Evolutionary conservation across 2,113 vertebrate species (phyloP).

Genomic region (Dicrurus megarhynchus): DNA sequence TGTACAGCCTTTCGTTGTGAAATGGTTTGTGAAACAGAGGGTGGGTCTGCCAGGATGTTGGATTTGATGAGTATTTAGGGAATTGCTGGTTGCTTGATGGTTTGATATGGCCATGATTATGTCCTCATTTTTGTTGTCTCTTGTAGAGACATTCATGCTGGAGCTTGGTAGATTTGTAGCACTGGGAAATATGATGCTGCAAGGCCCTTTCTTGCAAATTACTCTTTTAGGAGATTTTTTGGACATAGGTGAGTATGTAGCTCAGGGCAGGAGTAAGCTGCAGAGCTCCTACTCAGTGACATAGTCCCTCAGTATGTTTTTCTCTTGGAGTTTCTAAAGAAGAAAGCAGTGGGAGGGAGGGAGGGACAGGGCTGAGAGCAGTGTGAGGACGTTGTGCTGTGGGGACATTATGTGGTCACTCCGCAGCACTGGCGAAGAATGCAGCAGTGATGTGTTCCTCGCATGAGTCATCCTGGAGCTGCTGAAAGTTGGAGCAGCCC

Average conservation of each 20-base stretch:
- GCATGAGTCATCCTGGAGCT: background rate
- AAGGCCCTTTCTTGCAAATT: background rate
- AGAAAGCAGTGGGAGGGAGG: background rate
- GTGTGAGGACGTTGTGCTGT: background rate
- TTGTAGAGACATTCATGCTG: background rate
- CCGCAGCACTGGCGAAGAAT: background rate
- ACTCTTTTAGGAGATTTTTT: background rate
- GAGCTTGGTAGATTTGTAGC: background rate
- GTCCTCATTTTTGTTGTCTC: background rate
- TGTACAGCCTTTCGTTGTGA: background rate
- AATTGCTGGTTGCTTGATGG: background rate
- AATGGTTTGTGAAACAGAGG: background rate
- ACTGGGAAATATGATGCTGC: fast-evolving
- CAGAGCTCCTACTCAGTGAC: background rate
- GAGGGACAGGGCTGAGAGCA: background rate
- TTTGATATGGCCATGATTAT: background rate
- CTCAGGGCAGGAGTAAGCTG: background rate
- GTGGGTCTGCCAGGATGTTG: background rate
- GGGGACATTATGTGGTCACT: background rate
- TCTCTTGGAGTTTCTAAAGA: background rate
- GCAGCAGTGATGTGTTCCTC: background rate
- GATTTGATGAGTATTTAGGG: background rate
- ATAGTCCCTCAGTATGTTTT: background rate
- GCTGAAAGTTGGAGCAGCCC: background rate
- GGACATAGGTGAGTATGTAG: background rate